Conservation (phyloP, 2,797 vertebrate genomes). For the Dendrocincla fuliginosa region DNA sequence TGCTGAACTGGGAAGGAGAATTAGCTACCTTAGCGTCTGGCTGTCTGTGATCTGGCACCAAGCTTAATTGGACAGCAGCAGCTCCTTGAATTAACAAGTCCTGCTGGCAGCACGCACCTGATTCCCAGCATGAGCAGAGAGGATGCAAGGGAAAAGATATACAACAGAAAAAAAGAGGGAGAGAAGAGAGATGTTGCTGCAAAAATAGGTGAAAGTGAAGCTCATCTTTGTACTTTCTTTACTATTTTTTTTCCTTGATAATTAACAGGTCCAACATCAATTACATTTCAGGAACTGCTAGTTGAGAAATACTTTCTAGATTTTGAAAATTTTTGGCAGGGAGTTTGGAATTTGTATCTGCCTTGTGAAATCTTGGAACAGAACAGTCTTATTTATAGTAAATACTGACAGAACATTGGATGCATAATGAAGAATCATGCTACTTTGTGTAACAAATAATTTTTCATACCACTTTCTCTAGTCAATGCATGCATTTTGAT, state of each 20-base stretch:
- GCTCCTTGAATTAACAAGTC: constrained; percentile 6
- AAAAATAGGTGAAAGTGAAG: neutral
- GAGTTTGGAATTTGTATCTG: neutral
- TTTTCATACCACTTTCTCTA: neutral
- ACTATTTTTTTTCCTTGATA: neutral
- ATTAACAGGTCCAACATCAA: neutral
- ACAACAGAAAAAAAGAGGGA: neutral
- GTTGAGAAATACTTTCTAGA: neutral
- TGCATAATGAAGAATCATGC: neutral
- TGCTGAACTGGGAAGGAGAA: constrained; percentile 8
- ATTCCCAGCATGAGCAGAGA: neutral
- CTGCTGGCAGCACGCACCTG: neutral
- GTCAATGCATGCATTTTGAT: neutral
- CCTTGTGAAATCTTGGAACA: constrained; percentile 30
- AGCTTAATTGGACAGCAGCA: constrained; percentile 30
- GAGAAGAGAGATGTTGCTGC: neutral
- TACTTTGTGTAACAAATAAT: neutral
- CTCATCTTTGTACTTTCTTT: neutral
- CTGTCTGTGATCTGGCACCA: constrained; percentile 11
- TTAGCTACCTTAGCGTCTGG: neutral
- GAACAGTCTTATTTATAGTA: constrained; percentile 35
- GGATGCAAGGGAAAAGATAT: neutral
- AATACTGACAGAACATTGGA: neutral
- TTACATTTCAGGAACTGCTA: neutral
- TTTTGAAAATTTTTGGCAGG: neutral